Conservation (phyloP, 92 coral and sea anemone genomes). For the Epizoanthus fatuus region DNA sequence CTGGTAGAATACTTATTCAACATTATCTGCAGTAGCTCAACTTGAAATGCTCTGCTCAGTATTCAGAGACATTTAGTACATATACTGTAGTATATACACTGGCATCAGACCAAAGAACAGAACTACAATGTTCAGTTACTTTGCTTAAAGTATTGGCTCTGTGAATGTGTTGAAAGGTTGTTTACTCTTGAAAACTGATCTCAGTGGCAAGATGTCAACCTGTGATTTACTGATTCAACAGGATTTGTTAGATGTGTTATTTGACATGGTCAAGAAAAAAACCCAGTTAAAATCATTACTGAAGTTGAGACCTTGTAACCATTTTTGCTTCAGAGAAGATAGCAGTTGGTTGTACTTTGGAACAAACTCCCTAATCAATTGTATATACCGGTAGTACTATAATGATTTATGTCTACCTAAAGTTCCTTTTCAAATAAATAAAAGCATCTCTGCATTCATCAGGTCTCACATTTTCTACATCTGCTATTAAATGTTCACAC, state of each 20-base stretch:
- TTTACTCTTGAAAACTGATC: conserved; percentile 6
- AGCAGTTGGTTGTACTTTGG: conserved; percentile 13
- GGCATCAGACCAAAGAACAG: conserved; percentile 7
- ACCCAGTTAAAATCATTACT: not conserved
- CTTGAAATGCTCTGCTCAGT: conserved; percentile 6
- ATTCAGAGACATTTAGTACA: conserved; percentile 19
- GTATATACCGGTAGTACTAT: conserved; percentile 3
- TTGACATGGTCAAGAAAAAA: conserved; percentile 14
- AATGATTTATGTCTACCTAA: conserved; percentile 19
- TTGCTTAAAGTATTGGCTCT: not conserved
- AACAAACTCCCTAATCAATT: conserved; percentile 1
- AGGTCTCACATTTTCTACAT: conserved; percentile 22
- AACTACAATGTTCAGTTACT: conserved; percentile 1
- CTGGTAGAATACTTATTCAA: not conserved
- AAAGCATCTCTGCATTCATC: conserved; percentile 32
- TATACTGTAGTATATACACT: not conserved
- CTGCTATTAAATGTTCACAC: conserved; percentile 17
- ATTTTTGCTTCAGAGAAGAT: not conserved
- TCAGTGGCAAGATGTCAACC: conserved; percentile 3
- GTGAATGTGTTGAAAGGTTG: conserved; percentile 5
- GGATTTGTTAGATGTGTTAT: not conserved
- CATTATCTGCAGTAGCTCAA: not conserved
- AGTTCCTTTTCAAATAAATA: conserved; percentile 28
- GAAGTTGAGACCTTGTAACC: not conserved
- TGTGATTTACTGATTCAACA: conserved; percentile 18